Base-by-base conservation (phyloP, 2,888 invertebrate species). In the Napeogenes inachia region DNA sequence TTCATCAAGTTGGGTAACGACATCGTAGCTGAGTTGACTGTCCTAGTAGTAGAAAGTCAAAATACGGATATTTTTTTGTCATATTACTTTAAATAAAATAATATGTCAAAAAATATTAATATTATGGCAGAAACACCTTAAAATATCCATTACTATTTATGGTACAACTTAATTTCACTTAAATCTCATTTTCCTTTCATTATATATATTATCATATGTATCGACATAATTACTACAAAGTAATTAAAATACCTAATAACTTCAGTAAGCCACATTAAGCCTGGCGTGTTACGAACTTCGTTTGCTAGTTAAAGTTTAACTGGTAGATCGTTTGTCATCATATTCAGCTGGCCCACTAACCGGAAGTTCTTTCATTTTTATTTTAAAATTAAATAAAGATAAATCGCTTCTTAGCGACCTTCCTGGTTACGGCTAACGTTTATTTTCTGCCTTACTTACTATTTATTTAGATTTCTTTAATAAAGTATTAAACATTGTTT, bases 281-380 rank as follows among this genome's bases (percentile, higher is more conserved):
- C 63, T 59, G 59, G 63, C 63, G 63, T 61, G 63, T 61, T 57
- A 38, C 54, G 66, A 68, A 71, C 70, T 69, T 72, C 70, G 73
- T 74, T 73, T 72, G 71, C 69, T 71, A 66, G 68, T 67, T 72
- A 66, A 73, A 75, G 68, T 73, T 75, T 70, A 67, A 71, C 71
- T 70, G 70, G 66, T 65, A 68, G 70, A 69, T 72, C 75, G 69
- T 74, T 77, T 73, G 71, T 76, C 77, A 74, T 74, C 72, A 67
- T 68, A 70, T 73, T 67, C 62, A 67, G 65, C 61, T 65, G 65
- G 65, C 61, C 65, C 62, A 65, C 62, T 59, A 61, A 65, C 62
- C 66, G 62, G 57, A 50, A 42, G 66, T 66, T 70, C 71, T 69
- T 73, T 69, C 68, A 68, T 72, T 72, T 73, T 73, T 71, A 72